These are phyloP conservation scores for Struthidea cinerea DNA, from an alignment of 2,113 vertebrate species.

Conservation along the genomic window DNA sequence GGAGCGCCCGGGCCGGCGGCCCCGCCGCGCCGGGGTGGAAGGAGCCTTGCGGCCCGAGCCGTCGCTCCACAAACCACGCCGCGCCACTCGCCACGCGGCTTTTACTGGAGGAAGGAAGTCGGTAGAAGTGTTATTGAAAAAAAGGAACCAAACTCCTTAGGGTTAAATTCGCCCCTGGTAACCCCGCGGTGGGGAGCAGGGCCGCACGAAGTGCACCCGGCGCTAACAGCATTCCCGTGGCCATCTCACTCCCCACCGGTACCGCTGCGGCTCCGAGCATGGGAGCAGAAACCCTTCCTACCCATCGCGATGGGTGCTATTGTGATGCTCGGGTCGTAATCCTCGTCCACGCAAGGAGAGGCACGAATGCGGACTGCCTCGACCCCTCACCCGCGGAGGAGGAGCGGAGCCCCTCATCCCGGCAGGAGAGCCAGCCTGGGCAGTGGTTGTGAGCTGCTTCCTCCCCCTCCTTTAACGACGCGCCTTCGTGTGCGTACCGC, in stretches of 20 bases:
- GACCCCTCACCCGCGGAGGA: neutral
- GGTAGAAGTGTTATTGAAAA: neutral
- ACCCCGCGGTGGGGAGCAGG: neutral
- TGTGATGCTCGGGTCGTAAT: neutral
- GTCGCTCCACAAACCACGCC: neutral
- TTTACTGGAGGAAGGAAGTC: neutral
- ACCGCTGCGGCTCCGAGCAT: neutral
- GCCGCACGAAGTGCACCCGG: neutral
- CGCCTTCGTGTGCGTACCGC: neutral
- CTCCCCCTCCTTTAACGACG: neutral
- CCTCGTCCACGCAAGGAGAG: neutral
- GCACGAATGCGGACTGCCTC: too few relatives aligned
- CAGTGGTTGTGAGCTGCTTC: neutral
- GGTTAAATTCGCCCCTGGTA: neutral
- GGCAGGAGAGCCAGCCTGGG: neutral
- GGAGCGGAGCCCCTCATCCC: neutral
- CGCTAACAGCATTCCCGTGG: neutral
- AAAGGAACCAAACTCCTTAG: neutral
- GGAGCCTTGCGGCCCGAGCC: neutral
- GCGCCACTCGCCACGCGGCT: neutral
- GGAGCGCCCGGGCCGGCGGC: neutral
- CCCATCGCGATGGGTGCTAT: neutral
- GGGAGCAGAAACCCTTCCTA: neutral
- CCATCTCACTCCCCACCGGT: too few relatives aligned
- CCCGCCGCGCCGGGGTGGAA: too few relatives aligned